Conservation (phyloP, 2,888 invertebrate species). For the Cenopis cana region DNA sequence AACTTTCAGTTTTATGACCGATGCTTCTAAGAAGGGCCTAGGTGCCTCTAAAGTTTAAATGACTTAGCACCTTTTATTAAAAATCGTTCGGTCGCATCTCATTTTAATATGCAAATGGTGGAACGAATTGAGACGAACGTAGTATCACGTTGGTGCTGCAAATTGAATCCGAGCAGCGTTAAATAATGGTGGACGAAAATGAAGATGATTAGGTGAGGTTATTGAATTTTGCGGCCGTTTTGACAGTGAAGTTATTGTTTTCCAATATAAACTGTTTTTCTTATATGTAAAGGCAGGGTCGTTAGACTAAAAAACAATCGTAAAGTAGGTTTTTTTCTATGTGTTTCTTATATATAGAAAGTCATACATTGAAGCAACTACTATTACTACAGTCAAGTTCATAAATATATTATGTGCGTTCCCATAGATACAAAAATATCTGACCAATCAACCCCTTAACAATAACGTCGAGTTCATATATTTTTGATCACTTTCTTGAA, state of each 20-base stretch:
- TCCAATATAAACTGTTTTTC: no score
- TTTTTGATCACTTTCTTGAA: no score
- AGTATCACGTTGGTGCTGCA: slow-evolving; percentile 61
- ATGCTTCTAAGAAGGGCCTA: background rate
- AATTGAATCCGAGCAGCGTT: slow-evolving; percentile 59
- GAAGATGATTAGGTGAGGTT: slow-evolving; percentile 23
- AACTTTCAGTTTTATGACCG: background rate
- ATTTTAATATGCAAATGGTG: slow-evolving; percentile 70
- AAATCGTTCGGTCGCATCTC: slow-evolving; percentile 50
- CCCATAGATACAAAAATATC: no score
- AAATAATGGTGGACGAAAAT: slow-evolving; percentile 34
- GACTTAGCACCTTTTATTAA: slow-evolving; percentile 13
- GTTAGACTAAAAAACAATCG: no score
- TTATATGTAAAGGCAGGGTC: no score
- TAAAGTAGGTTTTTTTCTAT: no score
- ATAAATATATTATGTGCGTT: no score
- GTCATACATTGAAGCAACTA: no score
- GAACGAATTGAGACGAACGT: slow-evolving; percentile 54
- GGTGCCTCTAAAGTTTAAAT: background rate
- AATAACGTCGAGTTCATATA: no score
- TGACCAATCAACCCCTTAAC: no score
- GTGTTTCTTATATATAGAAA: no score
- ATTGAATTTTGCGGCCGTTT: background rate
- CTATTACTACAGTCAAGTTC: no score
- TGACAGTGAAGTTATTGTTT: background rate